Base-by-base conservation (phyloP, 1,140 invertebrate genomes). In the Caenorhabditis brenneri region DNA sequence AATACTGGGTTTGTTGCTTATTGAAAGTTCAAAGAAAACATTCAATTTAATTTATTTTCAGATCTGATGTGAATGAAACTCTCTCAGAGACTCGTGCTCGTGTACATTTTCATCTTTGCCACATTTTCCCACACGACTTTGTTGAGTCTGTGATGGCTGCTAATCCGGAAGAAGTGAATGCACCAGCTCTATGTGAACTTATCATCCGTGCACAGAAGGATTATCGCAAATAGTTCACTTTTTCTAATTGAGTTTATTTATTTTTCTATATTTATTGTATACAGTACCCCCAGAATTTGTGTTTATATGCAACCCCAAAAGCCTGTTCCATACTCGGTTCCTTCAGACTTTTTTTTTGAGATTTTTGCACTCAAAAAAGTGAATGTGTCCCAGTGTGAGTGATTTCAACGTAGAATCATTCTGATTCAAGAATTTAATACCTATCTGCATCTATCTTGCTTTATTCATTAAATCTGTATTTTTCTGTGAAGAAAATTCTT, bases 121-220 rank as follows among this genome's bases (percentile, higher is more conserved):
- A 83, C n/a, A 65, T 83, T 7, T 83, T 83, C 29, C 82, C 82
- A 1, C 58, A 83, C 33, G 74, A 86, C 15, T 55, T 81, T 12
- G 88, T 89, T 24, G 39, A 85, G 31, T 87, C 88, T 6, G 89
- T 89, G 24, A 88, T 89, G 88, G 83, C 65, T 27, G 84, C 88
- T 6, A 87, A 90, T 79, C 88, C 88, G 19, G 79, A 88, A 46
- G 88, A 89, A 81, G 85, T 55, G 24, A 84, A 88, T 31, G 78
- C 88, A 16, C 89, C 90, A 80, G 78, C 80, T 16, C 80, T 89
- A 31, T 89, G 88, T 53, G 88, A 89, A 79, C 84, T 82, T 31
- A 89, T 89, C 7, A 83, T 89, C 51, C 84, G 88, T 24, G 87
- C 83, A 29, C 87, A 88, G 48, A 80, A 86, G 65, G 87, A 88